Evolutionary conservation across 1,140 invertebrate genomes (phyloP).

Genomic region (Drosophila teissieri): DNA sequence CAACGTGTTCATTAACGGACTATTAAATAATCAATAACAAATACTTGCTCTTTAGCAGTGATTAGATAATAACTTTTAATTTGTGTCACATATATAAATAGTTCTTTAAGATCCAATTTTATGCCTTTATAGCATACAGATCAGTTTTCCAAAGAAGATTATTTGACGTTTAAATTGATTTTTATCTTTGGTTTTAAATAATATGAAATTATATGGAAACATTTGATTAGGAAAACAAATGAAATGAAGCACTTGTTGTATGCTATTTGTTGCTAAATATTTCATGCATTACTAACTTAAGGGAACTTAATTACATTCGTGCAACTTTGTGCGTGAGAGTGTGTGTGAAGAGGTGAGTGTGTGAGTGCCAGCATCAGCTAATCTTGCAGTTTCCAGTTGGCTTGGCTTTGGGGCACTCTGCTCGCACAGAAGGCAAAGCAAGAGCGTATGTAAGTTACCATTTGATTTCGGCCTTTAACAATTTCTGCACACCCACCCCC

Average conservation of each 20-base stretch:
- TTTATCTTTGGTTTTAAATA: too few species aligned
- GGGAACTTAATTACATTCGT: conserved; percentile 1
- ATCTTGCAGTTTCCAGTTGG: conserved; percentile 75
- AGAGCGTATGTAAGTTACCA: conserved; percentile 63
- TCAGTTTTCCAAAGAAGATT: too few species aligned
- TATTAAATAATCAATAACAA: not conserved
- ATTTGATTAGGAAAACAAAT: not conserved
- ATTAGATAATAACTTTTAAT: too few species aligned
- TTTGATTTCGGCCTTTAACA: conserved; percentile 29
- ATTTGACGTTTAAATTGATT: too few species aligned
- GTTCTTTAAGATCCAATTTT: too few species aligned
- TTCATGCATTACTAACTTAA: conserved; percentile 16
- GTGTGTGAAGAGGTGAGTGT: conserved; percentile 8
- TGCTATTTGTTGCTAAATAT: not conserved
- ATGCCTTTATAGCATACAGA: too few species aligned
- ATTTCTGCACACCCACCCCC: conserved; percentile 11
- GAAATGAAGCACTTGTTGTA: not conserved
- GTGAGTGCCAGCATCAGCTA: conserved; percentile 53
- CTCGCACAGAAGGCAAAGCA: conserved; percentile 34
- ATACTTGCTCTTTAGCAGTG: too few species aligned
- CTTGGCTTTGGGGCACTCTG: conserved; percentile 69
- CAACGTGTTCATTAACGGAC: not conserved
- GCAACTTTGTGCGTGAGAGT: not conserved
- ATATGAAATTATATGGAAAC: too few species aligned
- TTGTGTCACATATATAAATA: too few species aligned